Conservation (phyloP, 2,888 invertebrate genomes). For the Tortrix viridana region DNA sequence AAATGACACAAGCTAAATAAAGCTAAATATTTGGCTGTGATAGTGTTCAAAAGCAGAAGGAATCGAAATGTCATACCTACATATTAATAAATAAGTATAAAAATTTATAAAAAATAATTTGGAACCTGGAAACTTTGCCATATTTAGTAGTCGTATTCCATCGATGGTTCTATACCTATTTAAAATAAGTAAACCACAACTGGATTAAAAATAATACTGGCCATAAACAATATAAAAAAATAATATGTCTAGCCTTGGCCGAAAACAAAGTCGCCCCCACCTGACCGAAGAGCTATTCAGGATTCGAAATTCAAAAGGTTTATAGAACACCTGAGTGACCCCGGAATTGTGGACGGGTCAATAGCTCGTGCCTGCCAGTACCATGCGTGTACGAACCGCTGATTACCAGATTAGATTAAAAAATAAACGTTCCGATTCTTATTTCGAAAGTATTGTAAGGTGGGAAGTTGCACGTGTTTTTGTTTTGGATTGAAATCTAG, state of each 20-base stretch:
- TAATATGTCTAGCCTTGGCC: constrained; percentile 6
- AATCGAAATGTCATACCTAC: too few relatives aligned
- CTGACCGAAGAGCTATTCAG: constrained; percentile 44
- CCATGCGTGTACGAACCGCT: constrained; percentile 63
- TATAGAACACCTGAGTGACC: constrained; percentile 40
- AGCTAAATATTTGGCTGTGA: too few relatives aligned
- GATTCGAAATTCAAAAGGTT: constrained; percentile 52
- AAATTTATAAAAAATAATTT: too few relatives aligned
- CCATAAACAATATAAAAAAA: constrained; percentile 17
- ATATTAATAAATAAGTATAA: too few relatives aligned
- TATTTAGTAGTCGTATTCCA: too few relatives aligned
- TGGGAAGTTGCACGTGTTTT: constrained; percentile 26
- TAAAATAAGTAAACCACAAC: too few relatives aligned
- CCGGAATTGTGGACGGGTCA: constrained; percentile 58
- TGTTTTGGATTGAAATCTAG: background rate
- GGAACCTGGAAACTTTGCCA: too few relatives aligned
- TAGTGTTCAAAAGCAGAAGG: too few relatives aligned
- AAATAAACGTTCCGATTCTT: constrained; percentile 52
- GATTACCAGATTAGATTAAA: constrained; percentile 70
- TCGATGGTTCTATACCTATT: too few relatives aligned
- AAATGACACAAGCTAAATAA: too few relatives aligned
- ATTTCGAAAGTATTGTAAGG: constrained; percentile 53
- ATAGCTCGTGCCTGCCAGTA: constrained; percentile 70
- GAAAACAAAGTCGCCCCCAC: constrained; percentile 23
- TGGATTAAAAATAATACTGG: constrained; percentile 1